Conservation (phyloP, 2,113 vertebrate species). For the Hippoglossus stenolepis region DNA sequence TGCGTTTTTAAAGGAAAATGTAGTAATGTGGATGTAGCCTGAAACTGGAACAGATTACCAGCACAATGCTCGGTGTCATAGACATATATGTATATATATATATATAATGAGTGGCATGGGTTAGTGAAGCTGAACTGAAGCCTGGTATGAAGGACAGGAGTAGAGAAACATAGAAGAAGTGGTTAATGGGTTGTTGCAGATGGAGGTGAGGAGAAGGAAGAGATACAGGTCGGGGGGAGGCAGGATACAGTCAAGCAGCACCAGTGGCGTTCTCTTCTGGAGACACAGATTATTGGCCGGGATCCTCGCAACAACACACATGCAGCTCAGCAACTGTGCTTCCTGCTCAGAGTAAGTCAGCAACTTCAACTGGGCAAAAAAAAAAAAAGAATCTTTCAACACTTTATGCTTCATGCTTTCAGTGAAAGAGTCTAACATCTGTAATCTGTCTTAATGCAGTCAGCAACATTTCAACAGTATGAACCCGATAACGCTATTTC, state of each 20-base stretch:
- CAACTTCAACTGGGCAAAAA: conserved; percentile 81
- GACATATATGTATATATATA: neutral
- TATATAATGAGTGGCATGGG: conserved; percentile 6
- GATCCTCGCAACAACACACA: conserved; percentile 63
- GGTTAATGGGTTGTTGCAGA: conserved; percentile 67
- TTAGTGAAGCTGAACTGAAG: conserved; percentile 74
- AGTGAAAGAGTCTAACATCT: conserved; percentile 8
- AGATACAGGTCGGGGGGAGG: conserved; percentile 54
- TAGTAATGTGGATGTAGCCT: neutral
- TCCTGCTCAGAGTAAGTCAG: conserved; percentile 86
- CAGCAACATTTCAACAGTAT: conserved; percentile 27
- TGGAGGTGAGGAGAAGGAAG: conserved; percentile 27
- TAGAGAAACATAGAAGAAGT: conserved; percentile 53
- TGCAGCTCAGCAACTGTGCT: conserved; percentile 75
- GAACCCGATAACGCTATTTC: neutral
- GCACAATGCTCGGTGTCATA: conserved; percentile 1
- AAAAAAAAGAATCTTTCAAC: neutral
- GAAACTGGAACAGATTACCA: neutral
- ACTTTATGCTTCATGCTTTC: conserved; percentile 49
- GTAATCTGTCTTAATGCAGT: conserved; percentile 23
- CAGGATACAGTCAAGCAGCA: conserved; percentile 72
- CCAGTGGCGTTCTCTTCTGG: conserved; percentile 46
- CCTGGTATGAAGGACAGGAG: conserved; percentile 50
- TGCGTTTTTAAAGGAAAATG: no score
- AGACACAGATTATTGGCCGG: conserved; percentile 49